Evolutionary conservation across 2,113 vertebrate species (phyloP), one percentile per base, ranked within the genome.

Genomic region (Oryzias melastigma): DNA sequence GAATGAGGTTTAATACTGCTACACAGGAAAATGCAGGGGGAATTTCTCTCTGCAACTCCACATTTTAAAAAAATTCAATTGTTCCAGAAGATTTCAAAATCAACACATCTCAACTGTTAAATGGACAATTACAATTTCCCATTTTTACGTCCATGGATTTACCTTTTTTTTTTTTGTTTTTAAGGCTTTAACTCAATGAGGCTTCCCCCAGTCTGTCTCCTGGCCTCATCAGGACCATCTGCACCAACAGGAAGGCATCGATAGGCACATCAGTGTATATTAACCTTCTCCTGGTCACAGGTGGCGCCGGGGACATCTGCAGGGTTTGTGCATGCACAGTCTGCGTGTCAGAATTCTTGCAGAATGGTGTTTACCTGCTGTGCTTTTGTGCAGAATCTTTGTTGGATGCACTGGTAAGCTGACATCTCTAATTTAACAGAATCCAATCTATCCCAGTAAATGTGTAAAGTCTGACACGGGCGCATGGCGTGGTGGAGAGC

Each of bases 231-330:
- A 58, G 50, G 67, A 57, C 75, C 75, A 85, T 85, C 75, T 81
- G 82, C 46, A 61, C n/a, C 43, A 52, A 49, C 22, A 62, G 61
- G 42, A 59, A 58, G 44, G 62, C 58, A 70, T 80, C 68, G 67
- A 72, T 64, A 73, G 73, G 58, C 66, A 66, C 58, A 73, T 76
- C 58, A 76, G 69, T 74, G 75, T 58, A 44, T 14, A 43, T 52
- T 71, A 53, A 78, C 54, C 65, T 78, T 65, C 35, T 27, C 3
- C 3, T 65, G 81, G 67, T 85, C 78, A 80, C 77, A 78, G 67
- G 77, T 81, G 70, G 67, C 40, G 47, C 4, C 47, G 1, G 8
- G 63, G 72, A 81, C 61, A 65, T 43, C 27, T 49, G 42, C 14
- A 14, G 60, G 65, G 25, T 64, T 59, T 19, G 57, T 2, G 0